Conservation (phyloP, 1,140 invertebrate species). For the Hylaeus volcanicus region DNA sequence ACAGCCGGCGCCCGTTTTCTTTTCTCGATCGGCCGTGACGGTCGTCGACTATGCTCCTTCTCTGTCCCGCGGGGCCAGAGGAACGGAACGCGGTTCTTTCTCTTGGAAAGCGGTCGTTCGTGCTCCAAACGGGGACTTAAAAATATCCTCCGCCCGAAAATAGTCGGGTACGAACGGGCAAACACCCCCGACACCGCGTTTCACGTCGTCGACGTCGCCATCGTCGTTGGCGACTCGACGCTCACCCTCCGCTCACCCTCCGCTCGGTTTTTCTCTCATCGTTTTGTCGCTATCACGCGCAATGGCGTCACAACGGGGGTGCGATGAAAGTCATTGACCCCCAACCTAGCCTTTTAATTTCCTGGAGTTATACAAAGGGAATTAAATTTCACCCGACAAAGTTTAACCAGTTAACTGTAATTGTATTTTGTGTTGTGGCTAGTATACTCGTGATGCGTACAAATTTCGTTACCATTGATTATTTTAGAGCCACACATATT, state of each 20-base stretch:
- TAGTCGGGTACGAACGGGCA: constrained; percentile 57
- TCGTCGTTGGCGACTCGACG: constrained; percentile 5
- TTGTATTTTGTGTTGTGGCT: too few relatives aligned
- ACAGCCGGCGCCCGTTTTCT: constrained; percentile 39
- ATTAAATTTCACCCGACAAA: too few relatives aligned
- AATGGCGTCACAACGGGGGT: too few relatives aligned
- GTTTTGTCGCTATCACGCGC: constrained; percentile 2
- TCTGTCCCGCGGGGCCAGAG: too few relatives aligned
- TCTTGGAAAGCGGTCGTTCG: constrained; percentile 58
- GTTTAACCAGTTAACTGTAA: too few relatives aligned
- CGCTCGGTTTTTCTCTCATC: constrained; percentile 21
- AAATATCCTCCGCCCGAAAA: constrained; percentile 72
- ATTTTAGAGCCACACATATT: too few relatives aligned
- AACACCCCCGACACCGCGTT: constrained; percentile 50
- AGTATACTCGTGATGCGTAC: too few relatives aligned
- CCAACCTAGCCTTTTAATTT: too few relatives aligned
- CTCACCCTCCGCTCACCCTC: background rate
- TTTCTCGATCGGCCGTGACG: constrained; percentile 46
- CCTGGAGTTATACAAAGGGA: too few relatives aligned
- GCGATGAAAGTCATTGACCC: too few relatives aligned
- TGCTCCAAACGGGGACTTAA: constrained; percentile 64
- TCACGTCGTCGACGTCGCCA: constrained; percentile 33
- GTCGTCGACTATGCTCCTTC: background rate
- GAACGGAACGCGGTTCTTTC: constrained; percentile 44
- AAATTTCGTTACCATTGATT: too few relatives aligned